Evolutionary conservation across 2,113 vertebrate genomes (phyloP).

Genomic region (Pteropus alecto): DNA sequence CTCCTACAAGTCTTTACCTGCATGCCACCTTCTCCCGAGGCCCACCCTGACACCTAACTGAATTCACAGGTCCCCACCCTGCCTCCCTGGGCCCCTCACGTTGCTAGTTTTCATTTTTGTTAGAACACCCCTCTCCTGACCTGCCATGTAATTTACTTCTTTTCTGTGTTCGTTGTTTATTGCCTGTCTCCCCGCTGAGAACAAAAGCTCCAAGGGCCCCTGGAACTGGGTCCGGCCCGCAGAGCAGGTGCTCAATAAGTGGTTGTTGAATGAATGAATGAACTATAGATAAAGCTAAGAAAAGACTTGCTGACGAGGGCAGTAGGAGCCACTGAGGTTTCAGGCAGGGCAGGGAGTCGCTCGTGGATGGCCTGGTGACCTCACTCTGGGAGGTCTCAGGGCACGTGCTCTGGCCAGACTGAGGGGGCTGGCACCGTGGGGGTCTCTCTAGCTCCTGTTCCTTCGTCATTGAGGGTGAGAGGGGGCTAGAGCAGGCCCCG

Average conservation of each 20-base stretch:
- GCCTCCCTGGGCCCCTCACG: not conserved
- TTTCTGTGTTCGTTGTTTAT: not conserved
- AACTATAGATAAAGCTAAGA: not conserved
- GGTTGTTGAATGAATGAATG: not conserved
- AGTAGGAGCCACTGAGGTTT: no score
- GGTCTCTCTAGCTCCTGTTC: not conserved
- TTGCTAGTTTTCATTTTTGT: not conserved
- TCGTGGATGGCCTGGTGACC: not conserved
- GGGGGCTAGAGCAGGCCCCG: not conserved
- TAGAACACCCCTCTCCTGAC: no score
- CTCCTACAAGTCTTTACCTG: not conserved
- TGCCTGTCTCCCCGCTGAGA: not conserved
- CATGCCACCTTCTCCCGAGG: not conserved
- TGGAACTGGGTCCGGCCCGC: not conserved
- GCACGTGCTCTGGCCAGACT: not conserved
- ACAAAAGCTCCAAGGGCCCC: not conserved
- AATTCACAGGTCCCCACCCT: rapidly evolving
- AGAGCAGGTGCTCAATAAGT: not conserved
- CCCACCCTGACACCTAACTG: rapidly evolving
- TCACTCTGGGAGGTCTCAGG: not conserved
- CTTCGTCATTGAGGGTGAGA: rapidly evolving
- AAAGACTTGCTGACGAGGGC: not conserved
- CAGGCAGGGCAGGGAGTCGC: not conserved
- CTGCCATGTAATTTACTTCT: rapidly evolving
- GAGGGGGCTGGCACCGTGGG: rapidly evolving